Base-by-base conservation (phyloP, 2,797 vertebrate species). In the Phalloptychus januarius region DNA sequence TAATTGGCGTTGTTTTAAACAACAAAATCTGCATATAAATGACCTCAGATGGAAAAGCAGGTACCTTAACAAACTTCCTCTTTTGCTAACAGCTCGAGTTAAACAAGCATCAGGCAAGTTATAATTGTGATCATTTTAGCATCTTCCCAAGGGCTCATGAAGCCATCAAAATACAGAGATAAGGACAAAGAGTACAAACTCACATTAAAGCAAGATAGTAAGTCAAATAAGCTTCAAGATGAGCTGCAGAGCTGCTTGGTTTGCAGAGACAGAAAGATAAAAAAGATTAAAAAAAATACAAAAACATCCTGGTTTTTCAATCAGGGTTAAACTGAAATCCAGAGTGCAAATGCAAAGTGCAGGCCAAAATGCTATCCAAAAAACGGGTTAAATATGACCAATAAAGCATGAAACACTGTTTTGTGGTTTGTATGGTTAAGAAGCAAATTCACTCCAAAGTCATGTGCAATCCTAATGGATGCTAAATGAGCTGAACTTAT, bases 41-140 rank as follows among this genome's bases (percentile, higher is more conserved):
- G n/a, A 75, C 50, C 40, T 74, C 63, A 36, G 40, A 28, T 70
- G 13, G 76, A 71, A 63, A 82, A 86, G 82, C 69, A 87, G 87
- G 73, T 82, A 76, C 71, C 75, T 77, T 72, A 71, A 72, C 50
- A 75, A 86, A 81, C 78, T 70, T 81, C 3, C 52, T 58, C 31
- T 45, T 11, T 75, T 75, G 78, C 77, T 58, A 83, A 72, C 71
- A 74, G 20, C 72, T 50, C 71, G 16, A 84, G 46, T 71, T 56
- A 87, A 89, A 88, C 83, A 83, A 91, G 90, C 77, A 69, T 74
- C 31, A 18, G 52, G 71, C 79, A 90, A 79, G 87, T 91, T 92
- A 88, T 69, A 77, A 56, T 74, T 31, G 54, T 79, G 80, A 90
- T 81, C 77, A 85, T 80, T 81, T 74, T 33, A 25, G 40, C 3